Conservation (phyloP, 2,797 vertebrate species). For the Centropyge bicolor region DNA sequence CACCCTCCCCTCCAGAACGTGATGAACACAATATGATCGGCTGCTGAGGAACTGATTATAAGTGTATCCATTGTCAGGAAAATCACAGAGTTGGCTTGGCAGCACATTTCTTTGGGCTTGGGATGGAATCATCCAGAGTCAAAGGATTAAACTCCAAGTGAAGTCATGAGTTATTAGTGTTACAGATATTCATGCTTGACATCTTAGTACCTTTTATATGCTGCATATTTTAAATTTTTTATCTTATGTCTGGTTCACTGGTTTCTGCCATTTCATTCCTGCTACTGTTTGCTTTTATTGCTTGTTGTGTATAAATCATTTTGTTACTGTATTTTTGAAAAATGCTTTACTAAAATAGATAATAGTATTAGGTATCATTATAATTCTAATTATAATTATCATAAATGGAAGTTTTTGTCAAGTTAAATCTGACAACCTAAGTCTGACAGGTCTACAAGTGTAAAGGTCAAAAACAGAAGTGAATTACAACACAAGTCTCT, state of each 20-base stretch:
- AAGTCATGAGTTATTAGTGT: too few species aligned
- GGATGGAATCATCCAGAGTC: too few species aligned
- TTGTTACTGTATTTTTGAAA: too few species aligned
- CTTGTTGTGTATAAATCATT: too few species aligned
- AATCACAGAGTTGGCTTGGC: too few species aligned
- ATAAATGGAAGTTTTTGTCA: background rate
- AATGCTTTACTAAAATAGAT: too few species aligned
- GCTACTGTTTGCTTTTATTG: background rate
- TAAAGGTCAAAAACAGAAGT: background rate
- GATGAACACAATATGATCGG: background rate
- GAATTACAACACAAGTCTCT: background rate
- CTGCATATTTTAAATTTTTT: background rate
- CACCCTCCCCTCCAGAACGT: background rate
- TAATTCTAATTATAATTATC: too few species aligned
- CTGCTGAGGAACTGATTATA: background rate
- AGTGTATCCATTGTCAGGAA: background rate
- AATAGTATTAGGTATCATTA: too few species aligned
- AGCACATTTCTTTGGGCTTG: background rate
- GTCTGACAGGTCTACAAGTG: background rate
- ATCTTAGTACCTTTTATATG: background rate
- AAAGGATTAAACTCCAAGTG: too few species aligned
- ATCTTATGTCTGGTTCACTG: background rate
- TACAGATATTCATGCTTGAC: too few species aligned
- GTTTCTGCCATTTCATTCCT: background rate
- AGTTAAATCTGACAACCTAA: background rate